Percentiles rank a stretch among this genome's conserved stretches.
Evolutionary conservation across 2,888 invertebrate genomes (phyloP).

Genomic region (Trichopoda pennipes): DNA sequence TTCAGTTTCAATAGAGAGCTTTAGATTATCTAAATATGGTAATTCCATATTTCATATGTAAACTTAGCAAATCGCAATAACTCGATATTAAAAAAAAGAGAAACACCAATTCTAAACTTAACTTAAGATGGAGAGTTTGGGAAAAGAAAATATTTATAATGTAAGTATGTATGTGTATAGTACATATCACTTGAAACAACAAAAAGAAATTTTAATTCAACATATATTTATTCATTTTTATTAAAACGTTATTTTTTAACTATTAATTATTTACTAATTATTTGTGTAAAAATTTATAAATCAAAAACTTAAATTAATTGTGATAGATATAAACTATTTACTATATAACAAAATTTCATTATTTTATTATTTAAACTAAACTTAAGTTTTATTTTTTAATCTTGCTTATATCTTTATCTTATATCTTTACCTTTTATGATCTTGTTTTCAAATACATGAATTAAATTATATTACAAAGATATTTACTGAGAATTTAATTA

Average conservation of each 20-base stretch:
- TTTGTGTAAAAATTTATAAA: conserved; percentile 46
- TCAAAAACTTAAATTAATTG: conserved; percentile 55
- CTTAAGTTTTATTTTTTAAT: conserved; percentile 9
- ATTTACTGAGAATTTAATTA: background rate
- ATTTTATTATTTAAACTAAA: conserved; percentile 34
- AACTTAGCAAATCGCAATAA: too few relatives aligned
- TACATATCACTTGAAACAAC: background rate
- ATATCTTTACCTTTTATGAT: background rate
- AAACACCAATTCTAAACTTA: too few relatives aligned
- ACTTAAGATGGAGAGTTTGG: too few relatives aligned
- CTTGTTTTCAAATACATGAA: background rate
- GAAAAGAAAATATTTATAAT: too few relatives aligned
- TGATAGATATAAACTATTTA: conserved; percentile 50
- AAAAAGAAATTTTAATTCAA: conserved; percentile 45
- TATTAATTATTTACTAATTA: conserved; percentile 31
- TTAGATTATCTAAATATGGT: too few relatives aligned
- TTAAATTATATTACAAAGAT: conserved; percentile 9
- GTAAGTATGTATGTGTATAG: background rate
- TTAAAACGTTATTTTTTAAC: conserved; percentile 44
- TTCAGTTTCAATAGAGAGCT: too few relatives aligned
- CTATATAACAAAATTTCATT: conserved; percentile 52
- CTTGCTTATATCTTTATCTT: background rate
- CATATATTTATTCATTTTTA: conserved; percentile 18
- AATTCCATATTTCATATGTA: too few relatives aligned
- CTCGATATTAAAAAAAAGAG: too few relatives aligned